Evolutionary conservation across 2,113 vertebrate species (phyloP).

Genomic region (Myotis davidii): DNA sequence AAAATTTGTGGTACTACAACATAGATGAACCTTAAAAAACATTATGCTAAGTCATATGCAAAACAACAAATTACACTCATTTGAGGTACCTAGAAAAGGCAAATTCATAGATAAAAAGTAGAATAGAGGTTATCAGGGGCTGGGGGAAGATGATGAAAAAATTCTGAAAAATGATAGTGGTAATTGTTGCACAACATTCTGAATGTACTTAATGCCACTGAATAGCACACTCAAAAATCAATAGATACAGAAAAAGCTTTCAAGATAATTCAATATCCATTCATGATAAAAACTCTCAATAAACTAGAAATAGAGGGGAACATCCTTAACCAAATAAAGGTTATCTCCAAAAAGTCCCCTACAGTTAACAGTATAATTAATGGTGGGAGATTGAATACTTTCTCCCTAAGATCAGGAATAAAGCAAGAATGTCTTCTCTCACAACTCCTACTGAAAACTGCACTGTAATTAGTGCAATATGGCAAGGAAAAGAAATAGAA

Average conservation of each 20-base stretch:
- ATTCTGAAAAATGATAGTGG: background rate
- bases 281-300: background rate
- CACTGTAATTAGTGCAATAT: background rate
- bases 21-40: constrained; percentile 1
- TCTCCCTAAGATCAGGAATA: background rate
- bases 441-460: background rate
- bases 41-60: background rate
- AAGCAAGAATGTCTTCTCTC: background rate
- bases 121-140: too few relatives aligned
- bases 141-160: background rate
- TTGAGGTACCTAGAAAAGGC: background rate
- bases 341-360: background rate
- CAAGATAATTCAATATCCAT: background rate
- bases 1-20: background rate
- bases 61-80: background rate
- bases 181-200: background rate
- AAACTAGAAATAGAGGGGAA: background rate
- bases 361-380: background rate
- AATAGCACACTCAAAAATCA: background rate
- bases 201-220: constrained; percentile 13
- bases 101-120: background rate
- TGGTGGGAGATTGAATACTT: background rate
- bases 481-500: background rate
- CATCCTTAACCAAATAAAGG: background rate
- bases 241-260: constrained; percentile 5